Evolutionary conservation across 1,140 invertebrate species (phyloP).

Genomic region (Drosophila simulans): DNA sequence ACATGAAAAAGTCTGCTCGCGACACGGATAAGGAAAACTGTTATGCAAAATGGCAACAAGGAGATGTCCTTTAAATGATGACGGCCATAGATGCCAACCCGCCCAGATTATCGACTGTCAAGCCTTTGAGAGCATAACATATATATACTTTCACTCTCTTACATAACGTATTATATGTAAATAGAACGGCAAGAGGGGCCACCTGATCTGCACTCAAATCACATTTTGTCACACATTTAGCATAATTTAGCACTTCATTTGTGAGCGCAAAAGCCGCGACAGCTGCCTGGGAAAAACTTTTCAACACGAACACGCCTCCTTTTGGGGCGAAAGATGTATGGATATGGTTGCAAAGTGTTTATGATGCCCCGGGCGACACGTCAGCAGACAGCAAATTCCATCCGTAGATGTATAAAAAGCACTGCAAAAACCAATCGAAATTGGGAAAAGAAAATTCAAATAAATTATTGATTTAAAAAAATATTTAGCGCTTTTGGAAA

Average conservation of each 20-base stretch:
- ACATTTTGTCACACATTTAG: conserved; percentile 73
- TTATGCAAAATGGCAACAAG: conserved; percentile 10
- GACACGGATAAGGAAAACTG: conserved; percentile 30
- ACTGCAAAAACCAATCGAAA: not conserved
- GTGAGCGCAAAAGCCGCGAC: conserved; percentile 51
- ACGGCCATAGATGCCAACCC: conserved; percentile 31
- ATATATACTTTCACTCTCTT: no score
- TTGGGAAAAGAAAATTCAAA: not conserved
- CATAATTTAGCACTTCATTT: conserved; percentile 81
- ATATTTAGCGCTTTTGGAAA: no score
- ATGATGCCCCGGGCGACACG: conserved; percentile 47
- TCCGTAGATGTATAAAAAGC: not conserved
- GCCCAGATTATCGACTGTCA: conserved; percentile 21
- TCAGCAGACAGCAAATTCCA: conserved; percentile 17
- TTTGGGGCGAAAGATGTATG: conserved; percentile 34
- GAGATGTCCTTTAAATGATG: conserved; percentile 26
- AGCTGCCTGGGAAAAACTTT: conserved; percentile 56
- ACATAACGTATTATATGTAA: not conserved
- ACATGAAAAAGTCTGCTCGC: conserved; percentile 39
- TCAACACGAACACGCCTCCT: conserved; percentile 8
- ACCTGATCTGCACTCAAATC: conserved; percentile 54
- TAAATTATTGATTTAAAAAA: not conserved
- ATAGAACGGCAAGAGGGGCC: conserved; percentile 3
- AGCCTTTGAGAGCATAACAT: conserved; percentile 5
- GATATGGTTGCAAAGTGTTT: conserved; percentile 62